Evolutionary conservation across 2,888 invertebrate genomes (phyloP), one percentile per base, ranked within the genome.

Genomic region (Rhagophthalmus giganteus): DNA sequence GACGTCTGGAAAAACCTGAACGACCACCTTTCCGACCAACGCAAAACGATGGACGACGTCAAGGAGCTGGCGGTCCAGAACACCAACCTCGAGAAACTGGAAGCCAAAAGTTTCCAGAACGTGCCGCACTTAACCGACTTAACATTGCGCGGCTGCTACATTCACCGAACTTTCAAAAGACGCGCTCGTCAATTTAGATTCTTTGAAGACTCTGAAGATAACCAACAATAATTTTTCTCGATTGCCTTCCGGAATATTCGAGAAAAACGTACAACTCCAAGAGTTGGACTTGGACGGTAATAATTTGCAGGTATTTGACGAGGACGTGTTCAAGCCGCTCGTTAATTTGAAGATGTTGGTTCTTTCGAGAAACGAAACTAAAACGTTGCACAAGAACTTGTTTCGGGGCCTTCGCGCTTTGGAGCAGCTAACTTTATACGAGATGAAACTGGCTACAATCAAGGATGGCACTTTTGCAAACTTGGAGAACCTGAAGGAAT

Each of bases 221-320:
- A 14, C 30, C 6, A 40, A 14, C 2, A 31, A 31, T 14, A 30
- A 11, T 15, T 11, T 49, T 7, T 12, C 26, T 2, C 16, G 34
- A 6, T 14, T 47, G 9, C 47, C 47, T 1, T 6, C 30, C 11
- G 41, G 37, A 5, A 9, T 34, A 9, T 49, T 49, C 12, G 41
- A 49, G 2, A 25, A 35, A 9, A 9, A 40, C 3, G 4, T 16
- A 2, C 13, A 11, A 1, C 15, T 49, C 1, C 14, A 16, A 13
- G 14, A 7, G 25, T 11, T 49, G 16, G 25, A 25, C 11, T 14
- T 49, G 7, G 30, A 30, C 11, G 31, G 26, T 28, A 49, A 49
- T 12, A 31, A 41, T 27, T 10, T 47, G 10, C 32, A 47, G 34
- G 14, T 9, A n/a, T 13, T 47, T 2, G 27, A 26, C 9, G 24